Evolutionary conservation across 2,888 invertebrate species (phyloP), one percentile per base, ranked within the genome.

Genomic region (Dryocosmus kuriphilus): DNA sequence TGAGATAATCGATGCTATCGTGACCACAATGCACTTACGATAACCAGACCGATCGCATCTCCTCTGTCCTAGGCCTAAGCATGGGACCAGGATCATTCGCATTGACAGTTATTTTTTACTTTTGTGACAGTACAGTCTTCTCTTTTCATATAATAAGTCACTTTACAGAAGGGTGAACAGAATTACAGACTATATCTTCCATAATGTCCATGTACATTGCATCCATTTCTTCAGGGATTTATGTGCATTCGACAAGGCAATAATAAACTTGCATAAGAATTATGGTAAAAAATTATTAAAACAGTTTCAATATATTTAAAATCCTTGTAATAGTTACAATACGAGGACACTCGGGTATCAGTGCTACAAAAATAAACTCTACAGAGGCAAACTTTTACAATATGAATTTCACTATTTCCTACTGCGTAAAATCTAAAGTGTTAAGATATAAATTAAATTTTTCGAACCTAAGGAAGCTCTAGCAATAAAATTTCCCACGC

Each of bases 1-100:
- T 63, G 74, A 77, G 77, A 77, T 77, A 77, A 77, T 77, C 77
- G 77, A 77, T 77, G 63, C 77, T 62, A 77, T 77, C 74, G 74
- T 63, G 51, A 46, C 63, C 63, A 77, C 77, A 77, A 77, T 77
- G 77, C 63, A 62, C 61, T 38, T 61, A 57, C 41, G 74, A 74
- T 77, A 74, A 63, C 63, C 74, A 22, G 24, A 41, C 65, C 3
- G 32, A 38, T 38, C 11, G 24, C 38, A 65, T 65, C 65, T 35
- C 38, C 35, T 65, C 16, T 41, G 35, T 41, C 4, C n/a, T 65
- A 65, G 35, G 24, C 16, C 11, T 38, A 6, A 41, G 65, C 7
- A 38, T 65, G n/a, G 30, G 14, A 38, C 24, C 35, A 65, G 38
- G 14, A 16, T 41, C 14, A 41, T 65, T 65, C 38, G 11, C 38